Percentiles rank a stretch among this genome's conserved stretches.
Evolutionary conservation across 2,113 vertebrate genomes (phyloP).

Genomic region (Nerophis ophidion): DNA sequence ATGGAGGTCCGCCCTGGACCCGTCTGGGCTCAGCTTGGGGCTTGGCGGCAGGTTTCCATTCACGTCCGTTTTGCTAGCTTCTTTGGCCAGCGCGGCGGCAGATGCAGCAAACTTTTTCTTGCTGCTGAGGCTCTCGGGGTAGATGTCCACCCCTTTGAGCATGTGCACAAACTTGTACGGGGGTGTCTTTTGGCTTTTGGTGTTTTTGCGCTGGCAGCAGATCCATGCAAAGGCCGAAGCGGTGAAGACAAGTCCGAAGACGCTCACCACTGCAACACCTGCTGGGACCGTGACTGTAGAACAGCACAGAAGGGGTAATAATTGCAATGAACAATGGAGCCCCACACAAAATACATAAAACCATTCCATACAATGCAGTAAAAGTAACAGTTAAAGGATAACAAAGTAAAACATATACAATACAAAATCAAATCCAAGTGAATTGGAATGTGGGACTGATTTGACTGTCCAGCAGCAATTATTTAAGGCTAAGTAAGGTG

Average conservation of each 20-base stretch:
- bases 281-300: conserved; percentile 86
- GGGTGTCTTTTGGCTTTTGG: conserved; percentile 89
- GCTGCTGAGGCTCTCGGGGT: conserved; percentile 88
- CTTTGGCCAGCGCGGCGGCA: conserved; percentile 66
- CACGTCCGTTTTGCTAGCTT: conserved; percentile 61
- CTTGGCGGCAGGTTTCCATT: conserved; percentile 61
- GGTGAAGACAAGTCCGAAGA: conserved; percentile 93
- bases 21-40: conserved; percentile 67
- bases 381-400: too few relatives aligned
- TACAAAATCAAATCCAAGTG: too few relatives aligned
- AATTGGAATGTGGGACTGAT: too few relatives aligned
- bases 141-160: conserved; percentile 96
- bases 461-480: too few relatives aligned
- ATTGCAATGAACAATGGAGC: neutral
- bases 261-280: conserved; percentile 88
- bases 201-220: conserved; percentile 94
- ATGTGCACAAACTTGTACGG: conserved; percentile 98
- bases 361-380: neutral
- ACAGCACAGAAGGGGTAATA: conserved; percentile 50
- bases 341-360: neutral
- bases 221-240: conserved; percentile 95
- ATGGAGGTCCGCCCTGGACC: conserved; percentile 77
- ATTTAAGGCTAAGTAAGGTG: too few relatives aligned
- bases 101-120: conserved; percentile 90
- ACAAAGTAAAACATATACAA: too few relatives aligned